Base-by-base conservation (phyloP, 1,140 invertebrate species). In the Alviniconcha marisindica region DNA sequence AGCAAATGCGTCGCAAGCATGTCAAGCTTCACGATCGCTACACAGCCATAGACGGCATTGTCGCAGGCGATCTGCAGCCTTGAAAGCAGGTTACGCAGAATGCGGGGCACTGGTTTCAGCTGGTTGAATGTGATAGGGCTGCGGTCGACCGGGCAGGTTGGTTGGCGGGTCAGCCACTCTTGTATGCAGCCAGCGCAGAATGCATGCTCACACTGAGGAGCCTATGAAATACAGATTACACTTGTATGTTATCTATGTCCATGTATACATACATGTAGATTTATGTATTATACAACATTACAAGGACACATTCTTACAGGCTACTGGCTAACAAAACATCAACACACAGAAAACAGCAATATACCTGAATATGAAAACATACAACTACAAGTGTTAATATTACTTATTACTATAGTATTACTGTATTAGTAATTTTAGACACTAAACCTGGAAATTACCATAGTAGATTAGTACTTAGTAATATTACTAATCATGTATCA, bases 101-200 rank as follows among this genome's bases (percentile, higher is more conserved):
- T 98, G 91, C 98, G 94, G 40, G 98, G 97, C 76, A 98, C 97
- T 83, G 96, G 96, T 92, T 97, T 95, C 4, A 99, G 93, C 92
- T 98, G 97, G 81, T 96, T 95, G 24, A 96, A 95, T 40, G 97
- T 98, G 79, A 98, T 96, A 71, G 96, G 95, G 90, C 97, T 97
- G 76, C 98, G 95, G 93, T 99, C 98, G 63, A 99, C 96, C 36
- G 98, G 98, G 93, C 98, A 99, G 33, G 97, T 98, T 24, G 96
- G 97, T 91, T 98, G 97, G 60, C 97, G 94, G 76, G 96, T 96
- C 83, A 99, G 95, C 98, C 98, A 99, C 93, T 99, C 97, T 77
- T 96, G 96, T 86, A 99, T 99, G 92, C 98, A 99, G 28, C 95
- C 95, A 89, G 96, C 95, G 94, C 98, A 99, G 94, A 99, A 99